A percentile compares a stretch with the other conserved stretches of the same genome.
These are phyloP conservation scores for Lepisosteus osseus DNA, from an alignment of 2,113 vertebrate genomes.

Conservation along the genomic window DNA sequence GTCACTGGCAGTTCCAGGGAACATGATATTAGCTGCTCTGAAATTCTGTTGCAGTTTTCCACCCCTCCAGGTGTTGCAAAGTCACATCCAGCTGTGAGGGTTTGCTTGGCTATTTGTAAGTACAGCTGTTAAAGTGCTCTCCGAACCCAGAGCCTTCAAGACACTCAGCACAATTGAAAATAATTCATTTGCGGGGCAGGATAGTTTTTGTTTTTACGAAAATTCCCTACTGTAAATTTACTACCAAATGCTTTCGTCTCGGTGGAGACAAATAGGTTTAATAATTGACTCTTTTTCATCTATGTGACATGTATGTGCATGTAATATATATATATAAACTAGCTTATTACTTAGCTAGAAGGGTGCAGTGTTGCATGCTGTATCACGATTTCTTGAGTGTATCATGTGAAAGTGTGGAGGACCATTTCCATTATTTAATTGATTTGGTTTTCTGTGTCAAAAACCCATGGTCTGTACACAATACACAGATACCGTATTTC, in stretches of 20 bases:
- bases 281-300: not conserved
- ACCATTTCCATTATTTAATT: constrained; percentile 3
- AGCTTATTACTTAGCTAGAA: not conserved
- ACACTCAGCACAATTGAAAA: constrained; percentile 22
- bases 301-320: not conserved
- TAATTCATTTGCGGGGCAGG: constrained; percentile 6
- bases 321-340: not conserved
- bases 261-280: not conserved
- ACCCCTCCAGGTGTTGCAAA: constrained; percentile 62
- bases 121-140: constrained; percentile 45
- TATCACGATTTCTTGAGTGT: no score
- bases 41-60: constrained; percentile 50
- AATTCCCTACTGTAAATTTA: not conserved
- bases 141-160: constrained; percentile 26
- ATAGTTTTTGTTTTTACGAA: constrained; percentile 8
- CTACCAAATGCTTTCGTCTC: not conserved
- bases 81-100: constrained; percentile 58
- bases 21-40: constrained; percentile 46
- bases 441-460: constrained; percentile 1
- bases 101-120: constrained; percentile 31
- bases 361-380: not conserved
- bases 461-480: not conserved
- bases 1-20: constrained; percentile 41
- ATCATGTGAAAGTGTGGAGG: no score
- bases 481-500: not conserved